A percentile compares a stretch with the other conserved stretches of the same genome.
Conservation (phyloP, 1,140 invertebrate genomes). For the Centruroides sculpturatus region DNA sequence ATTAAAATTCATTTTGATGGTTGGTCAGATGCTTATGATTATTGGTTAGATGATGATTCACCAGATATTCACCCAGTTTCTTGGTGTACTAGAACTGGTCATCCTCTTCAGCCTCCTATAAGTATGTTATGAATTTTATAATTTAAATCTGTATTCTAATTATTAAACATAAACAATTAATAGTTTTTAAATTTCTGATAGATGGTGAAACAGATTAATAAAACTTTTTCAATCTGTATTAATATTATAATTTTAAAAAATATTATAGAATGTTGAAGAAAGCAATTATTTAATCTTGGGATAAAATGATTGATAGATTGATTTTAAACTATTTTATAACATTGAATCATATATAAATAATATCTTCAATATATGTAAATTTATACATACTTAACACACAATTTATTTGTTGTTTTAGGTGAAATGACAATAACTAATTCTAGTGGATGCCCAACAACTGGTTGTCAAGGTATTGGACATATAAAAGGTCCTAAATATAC, state of each 20-base stretch:
- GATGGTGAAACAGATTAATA: not conserved
- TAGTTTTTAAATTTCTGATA: not conserved
- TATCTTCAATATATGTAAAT: too few species aligned
- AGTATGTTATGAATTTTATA: not conserved
- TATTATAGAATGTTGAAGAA: too few species aligned
- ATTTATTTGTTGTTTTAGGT: too few species aligned
- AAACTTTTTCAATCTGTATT: too few species aligned
- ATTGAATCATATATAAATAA: too few species aligned
- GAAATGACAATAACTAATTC: not conserved
- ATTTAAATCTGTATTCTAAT: not conserved
- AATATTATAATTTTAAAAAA: too few species aligned
- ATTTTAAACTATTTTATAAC: too few species aligned
- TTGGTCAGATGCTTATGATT: constrained; percentile 70
- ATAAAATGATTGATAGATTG: too few species aligned
- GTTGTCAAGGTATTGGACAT: constrained; percentile 69
- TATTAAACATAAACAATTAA: not conserved
- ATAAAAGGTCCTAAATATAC: constrained; percentile 64
- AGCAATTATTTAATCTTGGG: too few species aligned
- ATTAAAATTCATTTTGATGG: constrained; percentile 79
- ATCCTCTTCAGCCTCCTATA: constrained; percentile 62
- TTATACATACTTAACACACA: too few species aligned
- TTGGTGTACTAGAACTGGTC: constrained; percentile 75
- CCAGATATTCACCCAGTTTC: constrained; percentile 78
- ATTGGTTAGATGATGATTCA: constrained; percentile 81
- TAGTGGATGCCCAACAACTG: constrained; percentile 44